These are phyloP conservation scores for Hanleya hanleyi DNA, from an alignment of 2,888 invertebrate genomes.

Conservation along the genomic window DNA sequence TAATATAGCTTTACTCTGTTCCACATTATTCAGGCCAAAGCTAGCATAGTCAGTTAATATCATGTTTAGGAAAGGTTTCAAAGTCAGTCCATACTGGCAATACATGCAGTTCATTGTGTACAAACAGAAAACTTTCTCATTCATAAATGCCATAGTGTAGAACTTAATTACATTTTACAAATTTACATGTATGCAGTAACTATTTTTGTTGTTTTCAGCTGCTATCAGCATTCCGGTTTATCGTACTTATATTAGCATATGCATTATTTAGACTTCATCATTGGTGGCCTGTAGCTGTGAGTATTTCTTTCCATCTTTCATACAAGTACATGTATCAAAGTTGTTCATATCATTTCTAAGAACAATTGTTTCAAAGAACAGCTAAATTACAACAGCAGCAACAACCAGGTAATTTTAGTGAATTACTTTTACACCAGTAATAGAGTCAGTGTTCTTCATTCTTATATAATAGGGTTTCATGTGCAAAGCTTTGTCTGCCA, in stretches of 20 bases:
- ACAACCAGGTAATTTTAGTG: background rate
- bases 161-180: background rate
- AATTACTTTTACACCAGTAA: background rate
- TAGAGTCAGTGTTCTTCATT: no score
- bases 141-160: background rate
- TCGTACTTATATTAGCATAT: conserved; percentile 86
- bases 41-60: no score
- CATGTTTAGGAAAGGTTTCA: no score
- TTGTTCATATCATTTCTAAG: no score
- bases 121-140: no score
- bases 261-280: conserved; percentile 87
- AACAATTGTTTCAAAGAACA: no score
- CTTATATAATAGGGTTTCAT: no score
- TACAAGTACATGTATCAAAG: background rate
- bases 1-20: no score
- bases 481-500: no score
- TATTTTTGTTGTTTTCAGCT: conserved; percentile 74
- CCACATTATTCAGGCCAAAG: no score
- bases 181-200: background rate
- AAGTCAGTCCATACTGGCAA: conserved; percentile 44
- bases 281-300: conserved; percentile 92
- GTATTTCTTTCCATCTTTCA: conserved; percentile 70
- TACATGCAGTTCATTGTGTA: no score
- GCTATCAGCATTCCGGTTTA: conserved; percentile 84
- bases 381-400: no score